Base-by-base conservation (phyloP, 2,888 invertebrate species). In the Eurytoma adleriae region DNA sequence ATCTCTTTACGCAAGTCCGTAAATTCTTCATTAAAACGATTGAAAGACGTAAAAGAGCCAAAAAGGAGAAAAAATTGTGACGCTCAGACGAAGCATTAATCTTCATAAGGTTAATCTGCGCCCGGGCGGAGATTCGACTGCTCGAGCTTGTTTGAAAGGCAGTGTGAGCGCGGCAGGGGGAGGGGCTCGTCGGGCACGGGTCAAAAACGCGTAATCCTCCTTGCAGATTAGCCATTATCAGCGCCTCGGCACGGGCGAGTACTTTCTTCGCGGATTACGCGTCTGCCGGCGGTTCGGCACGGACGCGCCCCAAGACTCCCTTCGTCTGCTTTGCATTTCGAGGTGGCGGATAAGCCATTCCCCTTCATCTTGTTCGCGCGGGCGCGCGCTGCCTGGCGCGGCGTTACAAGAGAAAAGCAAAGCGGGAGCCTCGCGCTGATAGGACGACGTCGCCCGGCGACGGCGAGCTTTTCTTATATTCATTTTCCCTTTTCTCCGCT, bases 151-250 rank as follows among this genome's bases (percentile, higher is more conserved):
- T 61, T 40, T 40, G 56, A 69, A 56, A 64, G 77, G n/a, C 4
- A 7, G 56, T 4, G 48, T 57, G 72, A 30, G 48, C 62, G 57
- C 66, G n/a, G 14, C 0, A 16, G 66, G 27, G 52, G 30, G 66
- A 27, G 7, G 40, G 66, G 48, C 40, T 13, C 20, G 2, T 5
- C 13, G 16, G 13, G 5, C 40, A 2, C 40, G 50, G 73, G 67
- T 78, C 64, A 71, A 62, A 78, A 77, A 71, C 18, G 82, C 83
- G 82, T 85, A 85, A 85, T 85, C 83, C 81, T 71, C 68, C 75
- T 40, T 27, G 64, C 73, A 80, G 81, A 84, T 85, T 84, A 83
- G 80, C 83, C 76, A 85, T 85, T 85, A 85, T 85, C 84, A 82
- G 81, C 79, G 75, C 80, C 80, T 83, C 74, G 82, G 18, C 64